A percentile compares a stretch with the other conserved stretches of the same genome.
Evolutionary conservation across 1,140 invertebrate genomes (phyloP).

Genomic region (Drosophila ironensis): DNA sequence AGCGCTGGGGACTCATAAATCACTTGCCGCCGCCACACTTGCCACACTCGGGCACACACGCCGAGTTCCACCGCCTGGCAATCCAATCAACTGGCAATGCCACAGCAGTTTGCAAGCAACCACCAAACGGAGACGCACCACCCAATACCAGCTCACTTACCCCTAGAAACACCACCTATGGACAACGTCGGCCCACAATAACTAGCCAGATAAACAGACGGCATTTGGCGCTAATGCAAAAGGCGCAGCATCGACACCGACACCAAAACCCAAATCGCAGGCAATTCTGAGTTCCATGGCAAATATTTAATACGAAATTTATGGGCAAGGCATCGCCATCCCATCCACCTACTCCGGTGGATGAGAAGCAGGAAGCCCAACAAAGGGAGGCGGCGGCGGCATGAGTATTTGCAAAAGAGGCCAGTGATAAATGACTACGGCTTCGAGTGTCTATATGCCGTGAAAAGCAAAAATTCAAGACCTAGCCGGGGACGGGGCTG

Average conservation of each 20-base stretch:
- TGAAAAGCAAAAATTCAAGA: neutral
- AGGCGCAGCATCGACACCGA: conserved; percentile 46
- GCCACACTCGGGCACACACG: conserved; percentile 8
- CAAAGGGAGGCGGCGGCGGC: neutral
- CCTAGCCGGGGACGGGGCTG: neutral
- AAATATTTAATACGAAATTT: conserved; percentile 78
- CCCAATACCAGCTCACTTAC: neutral
- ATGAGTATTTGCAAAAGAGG: conserved; percentile 35
- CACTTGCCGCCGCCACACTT: conserved; percentile 55
- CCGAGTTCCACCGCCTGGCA: conserved; percentile 73
- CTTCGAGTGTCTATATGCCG: conserved; percentile 3
- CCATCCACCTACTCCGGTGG: too few relatives aligned
- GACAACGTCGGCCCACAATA: conserved; percentile 62
- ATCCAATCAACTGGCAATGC: conserved; percentile 77
- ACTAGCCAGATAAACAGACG: conserved; percentile 76
- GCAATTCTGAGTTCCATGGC: conserved; percentile 64
- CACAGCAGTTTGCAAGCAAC: conserved; percentile 72
- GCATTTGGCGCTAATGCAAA: conserved; percentile 74
- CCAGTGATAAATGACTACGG: conserved; percentile 67
- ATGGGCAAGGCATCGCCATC: conserved; percentile 17
- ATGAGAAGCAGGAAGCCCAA: neutral
- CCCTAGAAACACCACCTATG: conserved; percentile 35
- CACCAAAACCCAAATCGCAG: too few relatives aligned
- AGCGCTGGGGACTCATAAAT: conserved; percentile 72
- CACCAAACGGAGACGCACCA: conserved; percentile 41